Evolutionary conservation across 2,888 invertebrate genomes (phyloP).

Genomic region (Zhengitettix transpicula): DNA sequence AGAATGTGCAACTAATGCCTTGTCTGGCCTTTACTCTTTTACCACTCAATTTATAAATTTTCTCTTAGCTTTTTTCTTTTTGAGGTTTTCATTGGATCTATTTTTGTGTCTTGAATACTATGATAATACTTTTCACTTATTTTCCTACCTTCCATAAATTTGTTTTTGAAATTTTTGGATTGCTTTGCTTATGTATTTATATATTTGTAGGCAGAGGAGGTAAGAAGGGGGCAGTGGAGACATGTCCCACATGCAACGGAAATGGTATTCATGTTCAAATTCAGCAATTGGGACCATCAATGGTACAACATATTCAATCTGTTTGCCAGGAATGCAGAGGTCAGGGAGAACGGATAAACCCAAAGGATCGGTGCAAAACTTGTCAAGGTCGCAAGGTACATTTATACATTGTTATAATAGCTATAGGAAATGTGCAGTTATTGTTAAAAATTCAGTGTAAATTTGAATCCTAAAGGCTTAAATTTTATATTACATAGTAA

Average conservation of each 20-base stretch:
- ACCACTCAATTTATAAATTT: no score
- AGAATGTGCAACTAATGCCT: no score
- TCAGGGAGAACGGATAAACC: constrained; percentile 65
- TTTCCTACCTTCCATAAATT: no score
- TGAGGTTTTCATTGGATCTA: no score
- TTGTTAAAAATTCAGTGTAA: neutral
- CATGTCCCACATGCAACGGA: constrained; percentile 77
- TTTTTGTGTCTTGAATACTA: no score
- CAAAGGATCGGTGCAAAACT: constrained; percentile 85
- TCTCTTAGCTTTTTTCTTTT: no score
- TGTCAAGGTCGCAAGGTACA: constrained; percentile 71
- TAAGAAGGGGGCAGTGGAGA: constrained; percentile 78
- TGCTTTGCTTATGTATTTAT: constrained; percentile 1
- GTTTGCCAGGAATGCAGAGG: constrained; percentile 78
- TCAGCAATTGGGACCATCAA: constrained; percentile 56
- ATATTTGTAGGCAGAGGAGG: constrained; percentile 53
- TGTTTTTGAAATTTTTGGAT: no score
- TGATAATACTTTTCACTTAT: no score
- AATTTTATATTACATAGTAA: neutral
- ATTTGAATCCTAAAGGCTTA: neutral
- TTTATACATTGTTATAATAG: neutral
- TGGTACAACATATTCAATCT: constrained; percentile 83
- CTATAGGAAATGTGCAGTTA: neutral
- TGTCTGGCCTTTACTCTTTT: no score
- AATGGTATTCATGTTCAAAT: constrained; percentile 64